A percentile compares a stretch with the other conserved stretches of the same genome.
phyloP scores from a whole-genome alignment of 2,888 invertebrate genomes.

The Notocelia uddmanniana region DNA sequence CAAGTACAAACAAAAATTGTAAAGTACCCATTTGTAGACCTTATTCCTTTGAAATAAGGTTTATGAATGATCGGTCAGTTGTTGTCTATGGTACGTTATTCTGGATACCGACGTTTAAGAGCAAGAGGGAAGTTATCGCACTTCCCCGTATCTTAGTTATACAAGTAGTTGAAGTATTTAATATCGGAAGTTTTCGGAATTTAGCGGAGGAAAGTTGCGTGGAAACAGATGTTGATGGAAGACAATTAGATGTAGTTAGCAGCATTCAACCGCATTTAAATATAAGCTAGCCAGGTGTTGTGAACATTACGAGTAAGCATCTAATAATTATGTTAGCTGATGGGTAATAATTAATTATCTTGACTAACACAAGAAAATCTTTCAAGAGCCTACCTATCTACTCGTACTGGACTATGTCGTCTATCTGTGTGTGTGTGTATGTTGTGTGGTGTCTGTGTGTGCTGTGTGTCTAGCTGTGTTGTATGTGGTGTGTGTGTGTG shows the following conservation, averaged over 20 bases:
- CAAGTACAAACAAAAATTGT: conserved; percentile 9
- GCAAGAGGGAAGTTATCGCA: conserved; percentile 31
- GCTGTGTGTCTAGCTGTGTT: no score
- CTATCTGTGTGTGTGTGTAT: no score
- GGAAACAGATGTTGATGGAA: conserved; percentile 9
- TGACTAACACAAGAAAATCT: no score
- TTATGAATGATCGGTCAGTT: not conserved
- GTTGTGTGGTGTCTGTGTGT: no score
- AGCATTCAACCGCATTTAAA: not conserved
- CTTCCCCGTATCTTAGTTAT: conserved; percentile 19
- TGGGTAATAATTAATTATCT: not conserved
- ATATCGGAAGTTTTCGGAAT: conserved; percentile 32
- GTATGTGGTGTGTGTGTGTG: no score
- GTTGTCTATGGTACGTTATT: conserved; percentile 10
- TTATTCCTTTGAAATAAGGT: not conserved
- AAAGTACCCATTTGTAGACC: not conserved
- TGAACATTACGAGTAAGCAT: not conserved
- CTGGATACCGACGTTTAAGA: conserved; percentile 26
- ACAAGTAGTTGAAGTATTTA: conserved; percentile 23
- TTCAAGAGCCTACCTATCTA: no score
- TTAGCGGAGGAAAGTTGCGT: conserved; percentile 15
- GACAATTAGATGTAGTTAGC: not conserved
- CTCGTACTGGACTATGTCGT: no score
- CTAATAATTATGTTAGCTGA: not conserved
- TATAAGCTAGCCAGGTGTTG: not conserved